phyloP scores from a whole-genome alignment of 2,888 invertebrate species.

The Ceratothoa steindachneri region DNA sequence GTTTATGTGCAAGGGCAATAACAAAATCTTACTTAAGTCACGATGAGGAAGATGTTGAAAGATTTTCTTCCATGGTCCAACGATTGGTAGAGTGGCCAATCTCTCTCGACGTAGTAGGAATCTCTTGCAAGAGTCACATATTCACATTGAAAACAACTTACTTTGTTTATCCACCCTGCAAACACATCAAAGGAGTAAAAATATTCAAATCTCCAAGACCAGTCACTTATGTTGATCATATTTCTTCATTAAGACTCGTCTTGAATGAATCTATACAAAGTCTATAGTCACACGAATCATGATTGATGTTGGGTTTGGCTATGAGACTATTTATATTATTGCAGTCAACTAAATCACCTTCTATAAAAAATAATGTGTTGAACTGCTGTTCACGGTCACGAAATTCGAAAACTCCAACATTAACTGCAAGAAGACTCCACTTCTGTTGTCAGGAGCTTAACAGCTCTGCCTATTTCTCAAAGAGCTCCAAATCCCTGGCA shows the following conservation, averaged over 20 bases:
- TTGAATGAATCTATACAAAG: conserved; percentile 8
- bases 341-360: neutral
- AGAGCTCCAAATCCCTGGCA: neutral
- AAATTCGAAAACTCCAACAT: neutral
- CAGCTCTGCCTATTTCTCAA: neutral
- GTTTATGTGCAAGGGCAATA: conserved; percentile 18
- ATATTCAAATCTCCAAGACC: conserved; percentile 48
- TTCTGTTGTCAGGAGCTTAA: neutral
- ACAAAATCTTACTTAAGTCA: conserved; percentile 9
- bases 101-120: conserved; percentile 21
- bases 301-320: neutral
- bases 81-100: neutral
- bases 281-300: neutral
- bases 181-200: conserved; percentile 32
- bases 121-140: conserved; percentile 25
- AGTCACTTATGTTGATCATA: conserved; percentile 26
- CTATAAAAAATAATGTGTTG: too few relatives aligned
- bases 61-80: neutral
- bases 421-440: neutral
- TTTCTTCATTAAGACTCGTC: conserved; percentile 5
- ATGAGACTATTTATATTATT: neutral
- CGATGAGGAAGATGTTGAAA: conserved; percentile 11
- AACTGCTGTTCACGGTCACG: neutral
- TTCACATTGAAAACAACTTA: conserved; percentile 44
- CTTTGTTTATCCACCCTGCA: conserved; percentile 45